These are phyloP conservation scores for Hololepta plana DNA, from an alignment of 2,888 invertebrate species.

Conservation along the genomic window DNA sequence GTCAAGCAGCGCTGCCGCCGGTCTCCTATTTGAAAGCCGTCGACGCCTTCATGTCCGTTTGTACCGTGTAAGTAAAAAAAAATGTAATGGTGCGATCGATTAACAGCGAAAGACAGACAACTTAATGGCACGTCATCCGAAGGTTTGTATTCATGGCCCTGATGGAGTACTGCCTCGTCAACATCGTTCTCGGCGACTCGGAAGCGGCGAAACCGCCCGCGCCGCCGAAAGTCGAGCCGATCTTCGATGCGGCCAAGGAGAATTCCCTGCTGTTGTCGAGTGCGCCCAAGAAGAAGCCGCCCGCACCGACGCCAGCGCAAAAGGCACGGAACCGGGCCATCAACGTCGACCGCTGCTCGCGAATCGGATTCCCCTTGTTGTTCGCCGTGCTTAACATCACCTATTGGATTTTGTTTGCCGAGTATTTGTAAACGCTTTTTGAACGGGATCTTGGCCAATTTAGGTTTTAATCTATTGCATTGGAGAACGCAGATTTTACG, in stretches of 20 bases:
- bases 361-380: slow-evolving; percentile 50
- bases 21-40: slow-evolving; percentile 88
- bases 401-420: slow-evolving; percentile 57
- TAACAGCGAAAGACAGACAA: neutral
- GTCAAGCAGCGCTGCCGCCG: slow-evolving; percentile 80
- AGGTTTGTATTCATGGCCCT: slow-evolving; percentile 85
- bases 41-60: slow-evolving; percentile 85
- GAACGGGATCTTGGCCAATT: no score
- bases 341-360: slow-evolving; percentile 50
- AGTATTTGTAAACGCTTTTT: slow-evolving; percentile 47
- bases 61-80: slow-evolving; percentile 49
- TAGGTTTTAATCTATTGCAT: no score
- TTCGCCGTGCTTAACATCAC: slow-evolving; percentile 48
- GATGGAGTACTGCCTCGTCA: slow-evolving; percentile 84
- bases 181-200: slow-evolving; percentile 63
- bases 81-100: slow-evolving; percentile 1
- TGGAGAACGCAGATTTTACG: no score
- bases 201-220: slow-evolving; percentile 37
- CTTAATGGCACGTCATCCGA: slow-evolving; percentile 11
- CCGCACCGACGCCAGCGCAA: slow-evolving; percentile 35
- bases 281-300: slow-evolving; percentile 17
- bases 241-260: slow-evolving; percentile 34
- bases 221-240: slow-evolving; percentile 33
- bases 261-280: slow-evolving; percentile 26
- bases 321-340: slow-evolving; percentile 44